Conservation (phyloP, 2,888 invertebrate species). For the Craniophora ligustri region DNA sequence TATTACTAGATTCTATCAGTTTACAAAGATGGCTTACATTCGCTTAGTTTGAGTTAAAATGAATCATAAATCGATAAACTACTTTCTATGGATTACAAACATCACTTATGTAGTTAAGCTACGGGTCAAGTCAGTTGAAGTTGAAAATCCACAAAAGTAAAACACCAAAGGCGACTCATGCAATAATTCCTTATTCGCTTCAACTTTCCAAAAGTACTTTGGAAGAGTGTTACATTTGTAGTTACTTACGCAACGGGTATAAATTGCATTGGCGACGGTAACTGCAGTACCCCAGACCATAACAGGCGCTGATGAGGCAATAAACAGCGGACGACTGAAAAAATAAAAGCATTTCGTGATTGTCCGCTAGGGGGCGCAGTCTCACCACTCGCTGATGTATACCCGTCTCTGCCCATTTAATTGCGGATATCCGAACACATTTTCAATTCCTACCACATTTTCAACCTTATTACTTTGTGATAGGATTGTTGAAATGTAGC, state of each 20-base stretch:
- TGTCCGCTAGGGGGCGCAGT: slow-evolving; percentile 66
- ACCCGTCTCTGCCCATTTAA: slow-evolving; percentile 61
- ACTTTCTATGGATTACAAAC: no score
- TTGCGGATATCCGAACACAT: slow-evolving; percentile 63
- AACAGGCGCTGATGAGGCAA: slow-evolving; percentile 80
- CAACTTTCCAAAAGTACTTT: slow-evolving; percentile 12
- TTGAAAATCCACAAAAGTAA: neutral
- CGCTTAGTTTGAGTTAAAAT: no score
- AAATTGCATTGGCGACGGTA: slow-evolving; percentile 58
- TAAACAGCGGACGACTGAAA: slow-evolving; percentile 76
- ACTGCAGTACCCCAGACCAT: slow-evolving; percentile 65
- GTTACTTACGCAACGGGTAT: slow-evolving; percentile 48
- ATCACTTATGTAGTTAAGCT: no score
- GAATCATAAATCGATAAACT: no score
- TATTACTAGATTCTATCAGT: neutral
- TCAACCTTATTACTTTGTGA: slow-evolving; percentile 29
- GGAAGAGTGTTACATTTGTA: slow-evolving; percentile 37
- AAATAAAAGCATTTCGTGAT: slow-evolving; percentile 86
- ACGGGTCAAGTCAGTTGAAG: no score
- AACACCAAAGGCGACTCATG: slow-evolving; percentile 1
- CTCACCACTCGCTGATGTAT: slow-evolving; percentile 63
- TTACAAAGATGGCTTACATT: neutral
- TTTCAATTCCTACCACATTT: slow-evolving; percentile 37
- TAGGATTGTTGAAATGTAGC: slow-evolving; percentile 31
- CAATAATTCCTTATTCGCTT: slow-evolving; percentile 30